Conservation (phyloP, 2,888 invertebrate species). For the Drosophila vallismaia region DNA sequence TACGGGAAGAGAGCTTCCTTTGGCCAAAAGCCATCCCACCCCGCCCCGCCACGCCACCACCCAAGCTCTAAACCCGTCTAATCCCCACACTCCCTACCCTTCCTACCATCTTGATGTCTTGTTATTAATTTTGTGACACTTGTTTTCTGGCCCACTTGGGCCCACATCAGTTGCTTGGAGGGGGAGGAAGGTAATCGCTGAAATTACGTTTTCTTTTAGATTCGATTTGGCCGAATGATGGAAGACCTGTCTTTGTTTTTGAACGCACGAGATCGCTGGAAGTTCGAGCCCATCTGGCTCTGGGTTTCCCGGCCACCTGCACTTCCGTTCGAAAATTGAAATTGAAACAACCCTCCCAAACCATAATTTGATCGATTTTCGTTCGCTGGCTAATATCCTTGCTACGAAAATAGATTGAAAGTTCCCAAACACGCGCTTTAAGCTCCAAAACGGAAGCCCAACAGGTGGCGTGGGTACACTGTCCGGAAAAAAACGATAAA, state of each 20-base stretch:
- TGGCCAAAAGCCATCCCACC: neutral
- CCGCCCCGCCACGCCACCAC: neutral
- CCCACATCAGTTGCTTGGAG: neutral
- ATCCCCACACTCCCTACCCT: neutral
- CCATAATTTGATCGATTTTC: slow-evolving; percentile 38
- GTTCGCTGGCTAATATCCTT: slow-evolving; percentile 23
- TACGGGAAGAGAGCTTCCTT: slow-evolving; percentile 24
- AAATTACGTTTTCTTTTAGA: slow-evolving; percentile 30
- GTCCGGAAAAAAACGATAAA: neutral
- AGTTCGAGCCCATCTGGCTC: neutral
- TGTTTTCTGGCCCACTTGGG: slow-evolving; percentile 13
- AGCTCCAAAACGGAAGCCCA: slow-evolving; percentile 30
- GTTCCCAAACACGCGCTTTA: slow-evolving; percentile 39
- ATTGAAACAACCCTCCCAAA: neutral
- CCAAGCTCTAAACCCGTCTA: neutral
- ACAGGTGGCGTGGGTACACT: slow-evolving; percentile 60
- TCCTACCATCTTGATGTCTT: neutral
- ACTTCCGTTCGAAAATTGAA: neutral
- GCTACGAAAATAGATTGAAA: slow-evolving; percentile 39
- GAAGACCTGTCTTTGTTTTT: slow-evolving; percentile 21
- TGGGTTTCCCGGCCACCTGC: neutral
- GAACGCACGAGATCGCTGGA: neutral
- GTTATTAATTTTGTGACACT: slow-evolving; percentile 24
- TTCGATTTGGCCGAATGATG: slow-evolving; percentile 30
- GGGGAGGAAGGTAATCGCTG: slow-evolving; percentile 21